phyloP scores from a whole-genome alignment of 1,140 invertebrate species.

The Chrysopa pallens region DNA sequence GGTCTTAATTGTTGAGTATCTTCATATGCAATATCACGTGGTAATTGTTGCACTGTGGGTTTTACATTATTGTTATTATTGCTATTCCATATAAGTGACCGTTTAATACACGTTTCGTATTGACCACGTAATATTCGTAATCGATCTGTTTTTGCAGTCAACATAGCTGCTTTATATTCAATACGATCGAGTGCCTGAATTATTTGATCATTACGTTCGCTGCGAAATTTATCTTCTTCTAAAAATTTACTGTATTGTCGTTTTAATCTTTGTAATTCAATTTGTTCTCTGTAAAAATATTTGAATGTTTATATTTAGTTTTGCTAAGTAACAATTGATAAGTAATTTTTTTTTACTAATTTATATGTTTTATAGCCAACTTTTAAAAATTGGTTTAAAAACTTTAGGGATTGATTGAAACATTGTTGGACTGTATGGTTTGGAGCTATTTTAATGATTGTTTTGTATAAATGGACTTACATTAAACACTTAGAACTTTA shows the following conservation, averaged over 20 bases:
- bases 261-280: slow-evolving; percentile 25
- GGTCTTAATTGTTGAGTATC: too few relatives aligned
- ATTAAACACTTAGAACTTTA: too few relatives aligned
- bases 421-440: too few relatives aligned
- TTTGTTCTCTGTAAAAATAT: slow-evolving; percentile 12
- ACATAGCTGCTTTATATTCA: slow-evolving; percentile 30
- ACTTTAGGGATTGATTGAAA: too few relatives aligned
- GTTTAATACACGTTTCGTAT: slow-evolving; percentile 11
- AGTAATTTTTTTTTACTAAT: too few relatives aligned
- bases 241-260: slow-evolving; percentile 38
- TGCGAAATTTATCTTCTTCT: slow-evolving; percentile 33
- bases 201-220: slow-evolving; percentile 37
- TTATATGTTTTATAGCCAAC: too few relatives aligned
- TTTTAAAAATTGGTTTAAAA: too few relatives aligned
- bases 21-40: too few relatives aligned
- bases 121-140: slow-evolving; percentile 27
- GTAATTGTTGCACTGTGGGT: neutral
- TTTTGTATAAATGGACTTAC: too few relatives aligned
- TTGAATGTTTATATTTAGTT: too few relatives aligned
- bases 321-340: too few relatives aligned
- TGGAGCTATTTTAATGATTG: too few relatives aligned
- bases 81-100: neutral
- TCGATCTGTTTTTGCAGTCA: slow-evolving; percentile 37
- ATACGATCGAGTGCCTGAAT: slow-evolving; percentile 33
- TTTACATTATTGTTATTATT: neutral